Evolutionary conservation across 2,797 vertebrate species (phyloP), one percentile per base, ranked within the genome.

Genomic region (Lepus oiostolus): DNA sequence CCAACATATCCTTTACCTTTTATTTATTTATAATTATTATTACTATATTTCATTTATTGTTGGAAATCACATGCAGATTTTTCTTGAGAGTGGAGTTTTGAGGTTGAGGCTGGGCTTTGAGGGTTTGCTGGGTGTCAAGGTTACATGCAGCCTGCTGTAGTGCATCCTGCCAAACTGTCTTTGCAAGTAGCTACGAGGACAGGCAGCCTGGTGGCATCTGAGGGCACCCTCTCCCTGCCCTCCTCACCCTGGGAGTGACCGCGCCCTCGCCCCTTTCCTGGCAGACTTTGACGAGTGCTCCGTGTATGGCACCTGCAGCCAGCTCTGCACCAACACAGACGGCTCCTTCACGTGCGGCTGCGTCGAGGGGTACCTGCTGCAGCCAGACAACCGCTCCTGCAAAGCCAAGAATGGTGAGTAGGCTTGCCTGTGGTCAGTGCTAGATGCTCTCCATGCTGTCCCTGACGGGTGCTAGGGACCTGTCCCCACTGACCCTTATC

Each of bases 341-440:
- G 99, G 99, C 91, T 99, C 99, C 97, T 99, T 99, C 98, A 98
- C 96, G 0, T 99, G 99, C 92, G 99, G 99, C 97, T 99, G 99
- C 60, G 99, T 99, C 0, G 99, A 99, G 96, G 99, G 99, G 0
- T 99, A 99, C 96, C 99, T 99, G 95, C 96, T 99, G 89, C 99
- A 99, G 97, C 99, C 99, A 0, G 99, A 99, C 96, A 99, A 99
- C 98, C 99, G 99, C 68, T 99, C 99, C 92, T 99, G 99, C 98
- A 99, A 99, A 98, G 99, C 99, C 95, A 99, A 99, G 98, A 99
- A 99, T 0, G 99, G 99, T 99, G 98, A 97, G 98, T 89, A 6
- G 47, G 6, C 70, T 10, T 68, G 7, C 71, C 52, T 22, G 47
- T 21, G 65, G 35, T 65, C 16, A 1, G 1, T 9, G 70, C 42